Evolutionary conservation across 2,888 invertebrate species (phyloP), one percentile per base, ranked within the genome.

Genomic region (Cheilosia scutellata): DNA sequence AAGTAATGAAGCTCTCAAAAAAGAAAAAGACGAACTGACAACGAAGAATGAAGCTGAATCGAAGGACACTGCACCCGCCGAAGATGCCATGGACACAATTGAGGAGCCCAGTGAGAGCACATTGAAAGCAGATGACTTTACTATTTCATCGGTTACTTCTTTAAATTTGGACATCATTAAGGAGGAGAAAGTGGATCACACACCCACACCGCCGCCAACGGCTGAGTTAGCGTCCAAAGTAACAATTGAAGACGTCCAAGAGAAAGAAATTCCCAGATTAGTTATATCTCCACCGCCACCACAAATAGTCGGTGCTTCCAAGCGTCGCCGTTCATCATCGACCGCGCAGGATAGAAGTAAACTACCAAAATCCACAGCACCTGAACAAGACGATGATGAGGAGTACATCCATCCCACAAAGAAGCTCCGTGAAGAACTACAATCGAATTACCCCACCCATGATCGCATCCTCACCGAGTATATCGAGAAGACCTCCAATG

Each of bases 381-480:
- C 1, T 9, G 60, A 70, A 13, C 74, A 68, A 57, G 80, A 74
- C 31, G 76, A 75, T 11, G 82, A 80, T 5, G 62, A 80, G 16
- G 88, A 88, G 37, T 86, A 88, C 75, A 40, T 88, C 27, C 88
- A 88, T 77, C 88, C 88, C n/a, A 83, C 84, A 93, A 94, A 88
- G 93, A 92, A 88, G 72, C 92, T 94, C 20, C 93, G 93, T 82
- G 93, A 92, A 78, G 94, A 94, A 91, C 92, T 94, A 20, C 93
- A 94, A 83, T 93, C 92, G 87, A 93, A 93, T 1, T 94, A 93
- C 87, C 93, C 93, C 0, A 93, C 94, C 58, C 94, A 95, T 89
- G 94, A 95, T 91, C 93, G 93, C 71, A 94, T 95, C 92, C 92
- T 95, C 71, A 94, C 92, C 87, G 95, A 95, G 82, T 95, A 94